Evolutionary conservation across 2,888 invertebrate species (phyloP), one percentile per base, ranked within the genome.

Genomic region (Adelphocoris suturalis): DNA sequence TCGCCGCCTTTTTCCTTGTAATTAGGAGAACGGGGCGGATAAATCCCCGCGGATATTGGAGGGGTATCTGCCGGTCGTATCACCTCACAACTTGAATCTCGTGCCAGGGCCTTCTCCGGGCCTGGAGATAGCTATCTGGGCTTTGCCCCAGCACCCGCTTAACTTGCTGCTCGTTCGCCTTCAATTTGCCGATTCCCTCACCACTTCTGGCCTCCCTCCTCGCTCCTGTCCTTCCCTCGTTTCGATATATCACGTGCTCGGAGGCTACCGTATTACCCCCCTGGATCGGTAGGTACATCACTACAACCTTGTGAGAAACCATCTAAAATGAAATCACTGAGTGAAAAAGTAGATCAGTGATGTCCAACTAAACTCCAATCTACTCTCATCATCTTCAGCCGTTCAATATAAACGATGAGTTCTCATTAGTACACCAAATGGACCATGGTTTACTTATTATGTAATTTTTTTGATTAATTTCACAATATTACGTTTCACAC

Each of bases 151-250:
- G 57, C 16, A 23, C 19, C 19, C 61, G 68, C 68, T 52, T 52
- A 52, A 68, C 68, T 68, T 68, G 68, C 68, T 12, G 68, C 68
- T 68, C 68, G 68, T 68, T 68, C 68, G 68, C 68, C 68, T 68
- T 68, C 68, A 68, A 68, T 68, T 68, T 68, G 68, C 68, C 68
- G 23, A 23, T 23, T 68, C 23, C 68, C 23, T 68, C 61, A 16
- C 52, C 61, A n/a, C 52, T 16, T 52, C 37, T 37, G 37, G 37
- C 52, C 52, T 3, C 16, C 61, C 19, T n/a, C 61, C 61, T 9
- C 61, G n/a, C 16, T n/a, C 68, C 23, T 52, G 52, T 68, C 27
- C 5, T 68, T 68, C 27, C 68, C 27, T 14, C 57, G 57, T 5
- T 68, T 68, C 68, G 68, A 68, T 68, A 23, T 68, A 68, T 68